These are phyloP conservation scores for Rhingia campestris DNA, from an alignment of 2,888 invertebrate genomes.

Conservation along the genomic window DNA sequence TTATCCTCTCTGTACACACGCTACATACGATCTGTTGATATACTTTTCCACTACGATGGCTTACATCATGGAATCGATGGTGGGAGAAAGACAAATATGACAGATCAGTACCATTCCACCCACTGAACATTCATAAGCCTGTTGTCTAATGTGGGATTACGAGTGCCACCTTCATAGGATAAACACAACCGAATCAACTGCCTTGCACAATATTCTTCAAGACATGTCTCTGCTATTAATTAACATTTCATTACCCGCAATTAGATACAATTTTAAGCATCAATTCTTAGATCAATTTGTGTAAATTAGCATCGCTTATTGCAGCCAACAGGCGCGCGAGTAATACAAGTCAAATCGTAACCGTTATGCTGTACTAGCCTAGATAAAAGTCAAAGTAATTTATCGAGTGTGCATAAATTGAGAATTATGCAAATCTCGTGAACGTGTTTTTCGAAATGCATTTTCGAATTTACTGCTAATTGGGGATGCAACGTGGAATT, in stretches of 20 bases:
- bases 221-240: slow-evolving; percentile 46
- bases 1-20: background rate
- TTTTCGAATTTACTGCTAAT: slow-evolving; percentile 58
- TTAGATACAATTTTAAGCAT: slow-evolving; percentile 58
- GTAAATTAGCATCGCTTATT: slow-evolving; percentile 48
- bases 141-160: slow-evolving; percentile 27
- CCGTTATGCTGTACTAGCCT: slow-evolving; percentile 7
- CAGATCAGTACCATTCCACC: slow-evolving; percentile 20
- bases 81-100: background rate
- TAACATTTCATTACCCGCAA: slow-evolving; percentile 61
- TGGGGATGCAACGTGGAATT: slow-evolving; percentile 49
- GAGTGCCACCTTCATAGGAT: slow-evolving; percentile 31
- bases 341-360: slow-evolving; percentile 43
- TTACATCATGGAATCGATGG: background rate
- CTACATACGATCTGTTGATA: slow-evolving; percentile 5
- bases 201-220: background rate
- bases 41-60: background rate
- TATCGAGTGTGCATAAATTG: slow-evolving; percentile 60
- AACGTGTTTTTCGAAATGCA: background rate
- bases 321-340: slow-evolving; percentile 2
- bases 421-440: slow-evolving; percentile 71
- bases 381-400: slow-evolving; percentile 49
- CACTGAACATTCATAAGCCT: slow-evolving; percentile 22
- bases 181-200: slow-evolving; percentile 13
- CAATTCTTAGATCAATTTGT: slow-evolving; percentile 59